Conservation (phyloP, 2,797 vertebrate species). For the Myotis vivesi region DNA sequence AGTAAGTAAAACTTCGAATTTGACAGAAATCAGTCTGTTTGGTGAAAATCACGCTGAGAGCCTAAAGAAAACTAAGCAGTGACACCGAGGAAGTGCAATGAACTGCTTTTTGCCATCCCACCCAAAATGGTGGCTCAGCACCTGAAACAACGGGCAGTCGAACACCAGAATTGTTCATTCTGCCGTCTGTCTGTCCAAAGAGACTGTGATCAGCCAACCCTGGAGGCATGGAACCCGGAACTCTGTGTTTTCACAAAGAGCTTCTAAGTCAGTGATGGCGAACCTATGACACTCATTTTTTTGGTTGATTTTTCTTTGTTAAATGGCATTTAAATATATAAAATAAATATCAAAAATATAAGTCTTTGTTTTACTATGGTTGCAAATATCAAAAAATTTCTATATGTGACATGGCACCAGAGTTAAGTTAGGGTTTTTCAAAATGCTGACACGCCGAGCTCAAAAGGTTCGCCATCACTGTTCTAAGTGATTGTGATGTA, state of each 20-base stretch:
- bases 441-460: no score
- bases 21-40: neutral
- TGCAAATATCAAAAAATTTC: no score
- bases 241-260: neutral
- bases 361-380: no score
- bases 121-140: neutral
- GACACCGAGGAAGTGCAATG: neutral
- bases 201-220: neutral
- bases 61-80: neutral
- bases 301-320: no score
- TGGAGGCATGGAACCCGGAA: neutral
- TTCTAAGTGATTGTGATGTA: neutral
- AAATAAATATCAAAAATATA: no score
- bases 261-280: neutral
- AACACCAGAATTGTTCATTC: neutral
- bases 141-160: neutral
- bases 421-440: no score
- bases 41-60: neutral
- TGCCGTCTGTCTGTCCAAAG: neutral
- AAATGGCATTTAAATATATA: no score
- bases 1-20: neutral
- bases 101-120: neutral
- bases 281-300: no score
- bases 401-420: no score
- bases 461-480: no score